A percentile compares a stretch with the other conserved stretches of the same genome.
Conservation (phyloP, 1,140 invertebrate genomes). For the Drosophila melanogaster region DNA sequence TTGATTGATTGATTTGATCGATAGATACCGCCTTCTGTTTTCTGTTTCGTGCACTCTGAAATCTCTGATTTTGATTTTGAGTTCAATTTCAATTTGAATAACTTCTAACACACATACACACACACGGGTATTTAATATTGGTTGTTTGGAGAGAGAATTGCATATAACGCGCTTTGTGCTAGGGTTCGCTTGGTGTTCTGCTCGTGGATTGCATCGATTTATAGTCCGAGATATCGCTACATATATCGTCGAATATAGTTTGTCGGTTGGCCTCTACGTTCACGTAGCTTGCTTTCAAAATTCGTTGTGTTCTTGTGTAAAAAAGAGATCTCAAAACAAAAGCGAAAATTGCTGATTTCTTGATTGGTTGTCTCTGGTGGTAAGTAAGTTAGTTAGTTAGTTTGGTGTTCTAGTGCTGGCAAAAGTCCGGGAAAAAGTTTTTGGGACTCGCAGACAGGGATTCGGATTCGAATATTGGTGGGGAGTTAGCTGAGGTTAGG, state of each 20-base stretch:
- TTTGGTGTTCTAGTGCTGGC: constrained; percentile 19
- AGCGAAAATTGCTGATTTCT: constrained; percentile 6
- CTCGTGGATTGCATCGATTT: constrained; percentile 26
- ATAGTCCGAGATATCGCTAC: constrained; percentile 8
- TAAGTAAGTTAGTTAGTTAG: neutral
- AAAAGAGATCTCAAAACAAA: constrained; percentile 43
- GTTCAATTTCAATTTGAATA: constrained; percentile 15
- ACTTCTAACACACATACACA: constrained; percentile 25
- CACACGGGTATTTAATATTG: constrained; percentile 22
- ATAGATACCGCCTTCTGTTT: constrained; percentile 7
- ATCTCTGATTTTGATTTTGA: neutral
- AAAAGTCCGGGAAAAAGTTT: constrained; percentile 3
- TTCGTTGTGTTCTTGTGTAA: constrained; percentile 51
- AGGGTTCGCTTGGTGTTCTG: constrained; percentile 24
- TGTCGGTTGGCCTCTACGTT: constrained; percentile 32
- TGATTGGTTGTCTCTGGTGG: constrained; percentile 8
- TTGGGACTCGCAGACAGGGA: constrained; percentile 9
- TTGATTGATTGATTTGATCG: constrained; percentile 36
- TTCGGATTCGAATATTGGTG: constrained; percentile 32
- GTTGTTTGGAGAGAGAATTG: constrained; percentile 21
- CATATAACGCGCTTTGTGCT: constrained; percentile 27
- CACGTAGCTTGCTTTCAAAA: constrained; percentile 32
- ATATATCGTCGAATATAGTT: constrained; percentile 19
- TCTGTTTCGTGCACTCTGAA: neutral
- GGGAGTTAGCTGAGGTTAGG: constrained; percentile 29